These are phyloP conservation scores for Busseola fusca DNA, from an alignment of 2,888 invertebrate genomes.

Conservation along the genomic window DNA sequence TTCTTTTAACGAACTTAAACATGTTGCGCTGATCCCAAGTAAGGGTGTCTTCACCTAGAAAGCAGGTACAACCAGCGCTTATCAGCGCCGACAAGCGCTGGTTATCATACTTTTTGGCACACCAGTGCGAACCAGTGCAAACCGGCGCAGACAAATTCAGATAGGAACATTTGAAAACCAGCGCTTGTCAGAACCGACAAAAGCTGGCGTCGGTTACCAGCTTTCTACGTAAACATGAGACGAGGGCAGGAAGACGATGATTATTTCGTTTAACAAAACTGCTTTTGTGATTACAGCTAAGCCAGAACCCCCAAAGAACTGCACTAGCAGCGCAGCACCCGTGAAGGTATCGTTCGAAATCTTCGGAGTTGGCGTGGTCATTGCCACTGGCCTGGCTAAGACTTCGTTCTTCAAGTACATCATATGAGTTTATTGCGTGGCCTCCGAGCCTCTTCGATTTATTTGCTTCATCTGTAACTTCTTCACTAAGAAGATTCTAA, in stretches of 20 bases:
- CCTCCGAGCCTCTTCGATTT: slow-evolving; percentile 41
- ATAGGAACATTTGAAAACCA: not conserved
- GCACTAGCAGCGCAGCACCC: slow-evolving; percentile 75
- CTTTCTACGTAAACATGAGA: not conserved
- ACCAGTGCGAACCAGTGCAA: not conserved
- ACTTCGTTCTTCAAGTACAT: slow-evolving; percentile 74
- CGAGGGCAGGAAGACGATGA: not conserved
- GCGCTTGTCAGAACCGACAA: not conserved
- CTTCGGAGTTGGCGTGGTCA: slow-evolving; percentile 65
- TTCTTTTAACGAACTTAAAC: too few species aligned
- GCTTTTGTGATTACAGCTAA: slow-evolving; percentile 74
- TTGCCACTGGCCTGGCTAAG: slow-evolving; percentile 67
- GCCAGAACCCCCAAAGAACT: slow-evolving; percentile 82
- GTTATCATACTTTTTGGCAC: too few species aligned
- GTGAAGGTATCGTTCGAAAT: slow-evolving; percentile 65
- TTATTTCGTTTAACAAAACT: not conserved
- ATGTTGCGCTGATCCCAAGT: too few species aligned
- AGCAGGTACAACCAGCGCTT: too few species aligned
- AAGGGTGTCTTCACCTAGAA: too few species aligned
- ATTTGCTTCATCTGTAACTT: slow-evolving; percentile 53
- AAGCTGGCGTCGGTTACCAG: not conserved
- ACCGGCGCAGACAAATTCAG: not conserved
- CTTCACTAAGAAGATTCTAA: slow-evolving; percentile 46
- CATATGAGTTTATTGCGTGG: slow-evolving; percentile 64
- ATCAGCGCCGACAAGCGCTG: too few species aligned